Conservation (phyloP, 2,888 invertebrate genomes). For the Noctuana brunneofusca region DNA sequence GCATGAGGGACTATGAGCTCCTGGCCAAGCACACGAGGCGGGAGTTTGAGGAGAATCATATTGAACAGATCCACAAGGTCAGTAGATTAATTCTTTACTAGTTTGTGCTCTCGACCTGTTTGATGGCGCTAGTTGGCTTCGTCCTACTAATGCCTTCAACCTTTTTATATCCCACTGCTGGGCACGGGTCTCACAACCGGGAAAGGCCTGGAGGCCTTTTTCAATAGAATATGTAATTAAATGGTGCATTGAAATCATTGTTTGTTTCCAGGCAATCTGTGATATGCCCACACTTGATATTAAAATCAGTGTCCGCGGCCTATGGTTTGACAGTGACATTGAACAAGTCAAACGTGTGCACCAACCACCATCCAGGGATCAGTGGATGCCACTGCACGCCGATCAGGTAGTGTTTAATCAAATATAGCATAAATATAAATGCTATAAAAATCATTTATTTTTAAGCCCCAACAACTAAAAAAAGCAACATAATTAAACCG, state of each 20-base stretch:
- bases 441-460: too few species aligned
- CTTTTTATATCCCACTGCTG: too few species aligned
- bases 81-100: too few species aligned
- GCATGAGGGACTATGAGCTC: constrained; percentile 82
- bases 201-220: too few species aligned
- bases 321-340: constrained; percentile 70
- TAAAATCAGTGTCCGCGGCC: constrained; percentile 81
- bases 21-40: constrained; percentile 84
- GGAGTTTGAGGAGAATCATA: constrained; percentile 86
- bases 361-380: constrained; percentile 60
- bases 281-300: constrained; percentile 86
- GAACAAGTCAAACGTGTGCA: constrained; percentile 65
- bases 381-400: constrained; percentile 85
- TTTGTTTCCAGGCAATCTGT: constrained; percentile 76
- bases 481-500: too few species aligned
- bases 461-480: too few species aligned
- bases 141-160: too few species aligned
- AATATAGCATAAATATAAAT: too few species aligned
- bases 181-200: too few species aligned
- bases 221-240: too few species aligned
- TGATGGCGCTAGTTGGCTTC: too few species aligned
- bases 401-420: constrained; percentile 82
- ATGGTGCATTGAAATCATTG: not conserved
- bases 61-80: constrained; percentile 86
- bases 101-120: too few species aligned